phyloP scores from a whole-genome alignment of 2,888 invertebrate genomes.

The Malachius bipustulatus region DNA sequence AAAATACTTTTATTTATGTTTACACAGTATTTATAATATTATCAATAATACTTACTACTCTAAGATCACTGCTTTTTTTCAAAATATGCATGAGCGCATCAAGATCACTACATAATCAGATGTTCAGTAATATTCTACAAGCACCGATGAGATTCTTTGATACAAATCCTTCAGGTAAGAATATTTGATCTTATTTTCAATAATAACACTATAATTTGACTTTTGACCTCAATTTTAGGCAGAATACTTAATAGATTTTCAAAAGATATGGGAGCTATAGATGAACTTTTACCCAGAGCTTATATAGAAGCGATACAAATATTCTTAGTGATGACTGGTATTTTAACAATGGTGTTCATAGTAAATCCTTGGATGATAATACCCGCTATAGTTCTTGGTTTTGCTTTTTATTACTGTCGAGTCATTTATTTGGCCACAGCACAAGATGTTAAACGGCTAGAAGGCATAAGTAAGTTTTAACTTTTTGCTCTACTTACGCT shows the following conservation, averaged over 20 bases:
- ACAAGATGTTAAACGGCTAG: constrained; percentile 56
- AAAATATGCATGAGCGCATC: constrained; percentile 66
- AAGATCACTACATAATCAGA: constrained; percentile 58
- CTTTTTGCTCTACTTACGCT: constrained; percentile 5
- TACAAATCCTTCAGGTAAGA: constrained; percentile 65
- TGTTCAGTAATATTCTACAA: constrained; percentile 63
- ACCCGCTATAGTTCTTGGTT: constrained; percentile 48
- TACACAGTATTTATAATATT: constrained; percentile 47
- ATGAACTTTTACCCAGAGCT: constrained; percentile 56
- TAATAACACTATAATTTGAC: not conserved
- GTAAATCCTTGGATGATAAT: constrained; percentile 57
- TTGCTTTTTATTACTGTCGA: constrained; percentile 52
- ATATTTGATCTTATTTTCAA: constrained; percentile 10
- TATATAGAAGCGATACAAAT: constrained; percentile 53
- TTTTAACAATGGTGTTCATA: constrained; percentile 57
- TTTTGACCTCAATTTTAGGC: constrained; percentile 44
- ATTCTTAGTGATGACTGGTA: constrained; percentile 58
- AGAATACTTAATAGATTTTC: constrained; percentile 74
- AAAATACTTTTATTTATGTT: constrained; percentile 38
- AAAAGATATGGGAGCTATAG: constrained; percentile 71
- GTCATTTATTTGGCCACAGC: constrained; percentile 58
- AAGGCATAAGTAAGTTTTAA: constrained; percentile 38
- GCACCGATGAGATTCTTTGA: constrained; percentile 77
- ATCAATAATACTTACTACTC: constrained; percentile 49
- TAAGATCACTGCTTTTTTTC: constrained; percentile 58